A percentile compares a stretch with the other conserved stretches of the same genome.
Conservation (phyloP, 2,888 invertebrate genomes). For the Lasioglossum leucozonium region DNA sequence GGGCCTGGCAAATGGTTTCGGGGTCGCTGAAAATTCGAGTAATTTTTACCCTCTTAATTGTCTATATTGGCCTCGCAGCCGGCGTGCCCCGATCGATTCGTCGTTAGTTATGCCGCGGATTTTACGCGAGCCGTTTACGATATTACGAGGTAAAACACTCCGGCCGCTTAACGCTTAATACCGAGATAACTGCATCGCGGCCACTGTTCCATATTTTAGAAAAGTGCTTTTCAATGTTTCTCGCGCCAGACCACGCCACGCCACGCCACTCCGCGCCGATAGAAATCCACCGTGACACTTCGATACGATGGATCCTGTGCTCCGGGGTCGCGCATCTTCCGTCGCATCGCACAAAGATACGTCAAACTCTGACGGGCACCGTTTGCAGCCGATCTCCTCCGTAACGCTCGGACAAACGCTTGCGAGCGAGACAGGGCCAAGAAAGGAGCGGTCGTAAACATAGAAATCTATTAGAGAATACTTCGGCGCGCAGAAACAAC, state of each 20-base stretch:
- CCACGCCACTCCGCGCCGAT: not conserved
- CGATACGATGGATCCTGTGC: not conserved
- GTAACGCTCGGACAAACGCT: not conserved
- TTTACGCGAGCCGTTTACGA: constrained; percentile 47
- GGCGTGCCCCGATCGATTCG: constrained; percentile 32
- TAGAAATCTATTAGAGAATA: not conserved
- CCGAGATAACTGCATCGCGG: constrained; percentile 36
- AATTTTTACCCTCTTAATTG: constrained; percentile 59
- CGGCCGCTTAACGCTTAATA: constrained; percentile 38
- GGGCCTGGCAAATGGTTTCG: constrained; percentile 5
- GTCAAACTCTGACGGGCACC: not conserved
- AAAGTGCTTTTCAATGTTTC: constrained; percentile 68
- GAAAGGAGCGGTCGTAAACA: not conserved
- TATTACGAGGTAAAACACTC: constrained; percentile 51
- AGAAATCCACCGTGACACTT: constrained; percentile 29
- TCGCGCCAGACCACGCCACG: not conserved
- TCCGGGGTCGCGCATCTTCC: not conserved
- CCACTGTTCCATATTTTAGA: constrained; percentile 42
- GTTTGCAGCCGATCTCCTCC: not conserved
- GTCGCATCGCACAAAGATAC: not conserved
- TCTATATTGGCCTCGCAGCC: constrained; percentile 13
- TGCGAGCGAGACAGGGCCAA: not conserved
- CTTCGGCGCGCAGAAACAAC: not conserved
- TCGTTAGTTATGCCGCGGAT: constrained; percentile 42
- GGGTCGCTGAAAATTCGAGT: constrained; percentile 40